These are phyloP conservation scores for Scrobipalpa atriplicella DNA, from an alignment of 2,888 invertebrate genomes.

Conservation along the genomic window DNA sequence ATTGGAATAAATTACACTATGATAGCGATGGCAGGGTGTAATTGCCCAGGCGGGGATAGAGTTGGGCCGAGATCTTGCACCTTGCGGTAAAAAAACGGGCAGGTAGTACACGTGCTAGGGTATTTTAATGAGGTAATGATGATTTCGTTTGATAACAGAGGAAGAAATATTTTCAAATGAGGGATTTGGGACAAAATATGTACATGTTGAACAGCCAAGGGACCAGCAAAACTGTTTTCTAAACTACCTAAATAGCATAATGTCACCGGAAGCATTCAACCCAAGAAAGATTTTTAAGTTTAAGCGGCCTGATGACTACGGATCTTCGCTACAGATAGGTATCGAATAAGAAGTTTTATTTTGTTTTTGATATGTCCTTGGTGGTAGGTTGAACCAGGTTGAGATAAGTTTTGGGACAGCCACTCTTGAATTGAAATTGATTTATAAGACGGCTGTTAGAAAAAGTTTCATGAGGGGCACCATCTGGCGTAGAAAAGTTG, in stretches of 20 bases:
- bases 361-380: background rate
- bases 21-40: constrained; percentile 40
- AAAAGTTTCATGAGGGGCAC: background rate
- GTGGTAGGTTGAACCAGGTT: no score
- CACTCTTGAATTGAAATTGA: background rate
- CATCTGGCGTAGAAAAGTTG: background rate
- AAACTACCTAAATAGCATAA: no score
- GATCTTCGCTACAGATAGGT: no score
- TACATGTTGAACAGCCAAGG: no score
- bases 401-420: background rate
- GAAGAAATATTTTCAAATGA: background rate
- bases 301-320: no score
- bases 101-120: constrained; percentile 26
- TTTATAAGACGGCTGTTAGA: background rate
- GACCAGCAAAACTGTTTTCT: no score
- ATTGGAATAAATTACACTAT: constrained; percentile 53
- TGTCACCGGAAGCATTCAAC: no score
- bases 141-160: background rate
- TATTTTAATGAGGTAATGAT: constrained; percentile 1
- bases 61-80: constrained; percentile 26
- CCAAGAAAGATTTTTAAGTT: no score
- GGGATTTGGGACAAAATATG: background rate
- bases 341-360: no score
- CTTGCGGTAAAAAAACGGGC: constrained; percentile 29
- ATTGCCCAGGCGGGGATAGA: constrained; percentile 40